Evolutionary conservation across 2,888 invertebrate species (phyloP).

Genomic region (Anthrax anthrax): DNA sequence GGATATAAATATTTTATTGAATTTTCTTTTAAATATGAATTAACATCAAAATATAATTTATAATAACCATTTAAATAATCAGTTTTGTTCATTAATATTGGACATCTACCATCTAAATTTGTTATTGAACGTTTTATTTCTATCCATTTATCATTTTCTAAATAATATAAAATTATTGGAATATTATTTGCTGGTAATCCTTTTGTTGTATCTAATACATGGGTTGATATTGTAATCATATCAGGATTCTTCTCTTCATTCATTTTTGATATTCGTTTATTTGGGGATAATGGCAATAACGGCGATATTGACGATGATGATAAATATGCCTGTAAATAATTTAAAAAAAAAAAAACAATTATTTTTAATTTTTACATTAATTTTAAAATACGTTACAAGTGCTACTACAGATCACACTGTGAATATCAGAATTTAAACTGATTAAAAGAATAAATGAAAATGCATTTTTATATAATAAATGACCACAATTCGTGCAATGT

Average conservation of each 20-base stretch:
- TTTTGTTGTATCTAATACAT: constrained; percentile 56
- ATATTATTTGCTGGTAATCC: constrained; percentile 53
- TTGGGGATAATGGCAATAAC: background rate
- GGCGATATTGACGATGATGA: too few species aligned
- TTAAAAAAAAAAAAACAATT: too few species aligned
- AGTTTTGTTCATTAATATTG: constrained; percentile 43
- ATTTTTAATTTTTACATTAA: too few species aligned
- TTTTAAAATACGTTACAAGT: too few species aligned
- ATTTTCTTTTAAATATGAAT: constrained; percentile 48
- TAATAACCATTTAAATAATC: constrained; percentile 53
- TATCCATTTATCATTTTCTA: constrained; percentile 50
- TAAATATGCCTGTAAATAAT: too few species aligned
- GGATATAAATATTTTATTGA: constrained; percentile 56
- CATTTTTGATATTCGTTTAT: background rate
- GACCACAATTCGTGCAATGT: too few species aligned
- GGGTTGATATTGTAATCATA: constrained; percentile 52
- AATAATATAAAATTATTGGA: constrained; percentile 51
- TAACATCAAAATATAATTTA: constrained; percentile 59
- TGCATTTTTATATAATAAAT: background rate
- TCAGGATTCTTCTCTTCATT: constrained; percentile 2
- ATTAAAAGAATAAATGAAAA: too few species aligned
- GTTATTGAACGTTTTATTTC: constrained; percentile 49
- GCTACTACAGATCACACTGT: too few species aligned
- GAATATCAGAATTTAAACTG: too few species aligned
- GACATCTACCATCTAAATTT: constrained; percentile 50